These are phyloP conservation scores for Cotesia congregata DNA, from an alignment of 2,888 invertebrate species.

Conservation along the genomic window DNA sequence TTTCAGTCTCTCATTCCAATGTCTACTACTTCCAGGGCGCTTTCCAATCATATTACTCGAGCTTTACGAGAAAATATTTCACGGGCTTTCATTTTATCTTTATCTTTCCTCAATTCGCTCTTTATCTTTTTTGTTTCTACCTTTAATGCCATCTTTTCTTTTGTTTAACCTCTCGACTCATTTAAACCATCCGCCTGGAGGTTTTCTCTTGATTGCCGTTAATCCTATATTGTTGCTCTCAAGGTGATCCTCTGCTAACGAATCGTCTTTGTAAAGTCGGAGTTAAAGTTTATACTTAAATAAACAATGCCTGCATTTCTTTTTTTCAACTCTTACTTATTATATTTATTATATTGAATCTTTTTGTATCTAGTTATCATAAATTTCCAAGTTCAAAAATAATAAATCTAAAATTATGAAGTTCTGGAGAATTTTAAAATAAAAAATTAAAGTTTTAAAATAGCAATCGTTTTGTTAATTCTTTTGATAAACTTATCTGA, in stretches of 20 bases:
- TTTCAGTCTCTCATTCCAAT: conserved; percentile 26
- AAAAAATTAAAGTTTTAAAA: too few relatives aligned
- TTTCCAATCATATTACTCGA: conserved; percentile 47
- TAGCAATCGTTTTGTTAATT: too few relatives aligned
- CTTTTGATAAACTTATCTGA: too few relatives aligned
- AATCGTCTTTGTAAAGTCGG: background rate
- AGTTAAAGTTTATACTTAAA: background rate
- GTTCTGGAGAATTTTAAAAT: too few relatives aligned
- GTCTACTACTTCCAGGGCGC: conserved; percentile 15
- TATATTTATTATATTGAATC: too few relatives aligned
- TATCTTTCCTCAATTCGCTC: background rate
- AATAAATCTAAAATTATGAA: too few relatives aligned
- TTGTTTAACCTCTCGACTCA: conserved; percentile 30
- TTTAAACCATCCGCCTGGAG: conserved; percentile 18
- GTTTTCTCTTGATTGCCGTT: conserved; percentile 3
- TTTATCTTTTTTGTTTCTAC: background rate
- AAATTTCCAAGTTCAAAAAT: too few relatives aligned
- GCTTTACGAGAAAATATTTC: conserved; percentile 34
- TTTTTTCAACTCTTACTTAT: background rate
- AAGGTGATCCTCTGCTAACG: background rate
- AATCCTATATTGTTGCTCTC: conserved; percentile 14
- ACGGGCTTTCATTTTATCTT: conserved; percentile 34
- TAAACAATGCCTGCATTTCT: background rate
- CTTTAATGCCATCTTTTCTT: conserved; percentile 2
- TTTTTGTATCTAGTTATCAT: too few relatives aligned